These are phyloP conservation scores for Ovibos moschatus DNA, from an alignment of 2,113 vertebrate genomes.

Conservation along the genomic window DNA sequence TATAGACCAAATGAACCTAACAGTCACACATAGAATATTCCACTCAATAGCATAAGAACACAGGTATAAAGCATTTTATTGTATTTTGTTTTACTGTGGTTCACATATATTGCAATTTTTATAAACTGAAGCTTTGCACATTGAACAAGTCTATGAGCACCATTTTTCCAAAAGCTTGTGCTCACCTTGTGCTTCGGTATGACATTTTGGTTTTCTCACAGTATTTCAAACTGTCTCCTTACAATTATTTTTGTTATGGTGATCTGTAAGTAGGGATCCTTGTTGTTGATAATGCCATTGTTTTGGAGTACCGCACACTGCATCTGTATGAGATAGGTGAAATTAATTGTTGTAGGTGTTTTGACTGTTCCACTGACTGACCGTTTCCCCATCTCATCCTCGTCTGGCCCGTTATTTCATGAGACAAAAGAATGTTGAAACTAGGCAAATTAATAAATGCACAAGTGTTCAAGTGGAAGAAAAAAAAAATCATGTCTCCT, in stretches of 20 bases:
- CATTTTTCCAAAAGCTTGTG: background rate
- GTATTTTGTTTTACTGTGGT: background rate
- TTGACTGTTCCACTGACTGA: background rate
- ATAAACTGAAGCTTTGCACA: background rate
- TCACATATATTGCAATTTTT: background rate
- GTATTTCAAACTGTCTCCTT: background rate
- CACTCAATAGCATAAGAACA: background rate
- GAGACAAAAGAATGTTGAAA: background rate
- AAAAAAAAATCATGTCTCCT: background rate
- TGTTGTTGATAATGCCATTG: background rate
- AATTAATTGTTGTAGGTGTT: background rate
- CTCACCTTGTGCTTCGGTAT: background rate
- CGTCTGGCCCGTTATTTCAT: background rate
- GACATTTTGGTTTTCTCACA: background rate
- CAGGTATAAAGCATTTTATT: background rate
- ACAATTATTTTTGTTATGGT: background rate
- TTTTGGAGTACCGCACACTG: background rate
- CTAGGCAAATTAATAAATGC: background rate
- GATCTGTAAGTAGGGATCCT: background rate
- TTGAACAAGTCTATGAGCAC: background rate
- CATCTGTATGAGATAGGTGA: background rate
- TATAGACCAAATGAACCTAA: background rate
- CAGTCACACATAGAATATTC: background rate
- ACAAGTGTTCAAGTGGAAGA: background rate
- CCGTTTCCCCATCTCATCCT: background rate